These are phyloP conservation scores for Sarcophilus harrisii DNA, from an alignment of 2,797 vertebrate genomes.

Conservation along the genomic window DNA sequence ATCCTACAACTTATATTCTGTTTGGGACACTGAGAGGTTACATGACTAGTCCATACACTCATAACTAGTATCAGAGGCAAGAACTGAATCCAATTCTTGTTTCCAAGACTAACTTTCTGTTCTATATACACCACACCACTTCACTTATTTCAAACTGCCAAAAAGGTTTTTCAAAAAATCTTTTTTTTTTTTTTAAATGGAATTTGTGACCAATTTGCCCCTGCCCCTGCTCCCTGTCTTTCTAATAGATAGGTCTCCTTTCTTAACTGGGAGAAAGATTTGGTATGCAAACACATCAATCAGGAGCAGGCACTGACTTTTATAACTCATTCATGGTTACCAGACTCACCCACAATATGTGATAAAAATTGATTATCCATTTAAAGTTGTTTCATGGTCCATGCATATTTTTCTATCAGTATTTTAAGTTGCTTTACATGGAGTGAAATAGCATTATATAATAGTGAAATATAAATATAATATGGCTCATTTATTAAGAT, in stretches of 20 bases:
- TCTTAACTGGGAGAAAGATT: conserved; percentile 73
- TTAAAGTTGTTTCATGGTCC: conserved; percentile 85
- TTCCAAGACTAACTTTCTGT: not conserved
- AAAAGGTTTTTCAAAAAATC: conserved; percentile 39
- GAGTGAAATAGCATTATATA: conserved; percentile 81
- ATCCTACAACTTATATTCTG: not conserved
- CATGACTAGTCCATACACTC: not conserved
- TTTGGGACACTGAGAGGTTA: not conserved
- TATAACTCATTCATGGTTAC: conserved; percentile 83
- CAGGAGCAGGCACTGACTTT: conserved; percentile 73
- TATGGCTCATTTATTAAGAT: conserved; percentile 77
- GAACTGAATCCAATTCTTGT: not conserved
- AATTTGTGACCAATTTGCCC: conserved; percentile 27
- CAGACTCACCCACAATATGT: conserved; percentile 83
- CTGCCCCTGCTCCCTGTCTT: conserved; percentile 10
- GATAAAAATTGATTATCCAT: conserved; percentile 89
- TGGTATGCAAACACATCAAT: conserved; percentile 68
- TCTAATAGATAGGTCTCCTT: conserved; percentile 60
- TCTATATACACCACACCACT: not conserved
- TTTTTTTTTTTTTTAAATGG: conserved; percentile 34
- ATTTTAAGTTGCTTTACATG: conserved; percentile 81
- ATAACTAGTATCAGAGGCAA: not conserved
- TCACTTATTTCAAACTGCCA: conserved; percentile 11
- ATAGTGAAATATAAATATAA: conserved; percentile 74
- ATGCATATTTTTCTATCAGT: conserved; percentile 83